phyloP scores from a whole-genome alignment of 2,797 vertebrate species.

The Coreius guichenoti region DNA sequence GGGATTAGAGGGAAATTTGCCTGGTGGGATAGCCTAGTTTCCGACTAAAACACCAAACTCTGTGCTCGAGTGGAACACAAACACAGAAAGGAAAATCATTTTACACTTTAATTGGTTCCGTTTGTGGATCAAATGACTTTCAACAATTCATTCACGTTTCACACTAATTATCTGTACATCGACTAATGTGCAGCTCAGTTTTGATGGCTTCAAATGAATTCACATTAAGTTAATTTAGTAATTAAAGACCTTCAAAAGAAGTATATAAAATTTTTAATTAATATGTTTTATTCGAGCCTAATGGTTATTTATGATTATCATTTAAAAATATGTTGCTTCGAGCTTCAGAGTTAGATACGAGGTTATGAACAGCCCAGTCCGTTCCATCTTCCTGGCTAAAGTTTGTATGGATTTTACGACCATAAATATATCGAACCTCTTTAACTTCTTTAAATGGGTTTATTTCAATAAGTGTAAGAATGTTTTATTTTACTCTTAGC shows the following conservation, averaged over 20 bases:
- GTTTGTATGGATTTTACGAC: neutral
- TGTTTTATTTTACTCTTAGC: neutral
- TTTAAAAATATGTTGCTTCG: constrained; percentile 11
- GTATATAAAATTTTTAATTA: constrained; percentile 98
- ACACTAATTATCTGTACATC: constrained; percentile 99
- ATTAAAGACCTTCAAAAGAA: constrained; percentile 95
- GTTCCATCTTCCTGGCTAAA: neutral
- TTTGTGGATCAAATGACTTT: constrained; percentile 88
- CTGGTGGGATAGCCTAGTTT: constrained; percentile 68
- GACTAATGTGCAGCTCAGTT: constrained; percentile 97
- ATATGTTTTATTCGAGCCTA: constrained; percentile 72
- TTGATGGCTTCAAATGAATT: constrained; percentile 99
- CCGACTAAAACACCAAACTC: constrained; percentile 63
- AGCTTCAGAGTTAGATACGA: neutral
- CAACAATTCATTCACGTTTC: constrained; percentile 97
- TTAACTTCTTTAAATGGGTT: neutral
- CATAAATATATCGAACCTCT: neutral
- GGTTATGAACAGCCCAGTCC: neutral
- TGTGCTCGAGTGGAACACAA: constrained; percentile 41
- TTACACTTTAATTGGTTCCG: constrained; percentile 85
- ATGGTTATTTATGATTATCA: constrained; percentile 12
- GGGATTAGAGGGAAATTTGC: constrained; percentile 86
- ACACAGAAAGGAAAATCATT: constrained; percentile 88
- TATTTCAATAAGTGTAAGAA: neutral
- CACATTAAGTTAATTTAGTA: constrained; percentile 94